Conservation (phyloP, 2,797 vertebrate species). For the Kryptopterus vitreolus region DNA sequence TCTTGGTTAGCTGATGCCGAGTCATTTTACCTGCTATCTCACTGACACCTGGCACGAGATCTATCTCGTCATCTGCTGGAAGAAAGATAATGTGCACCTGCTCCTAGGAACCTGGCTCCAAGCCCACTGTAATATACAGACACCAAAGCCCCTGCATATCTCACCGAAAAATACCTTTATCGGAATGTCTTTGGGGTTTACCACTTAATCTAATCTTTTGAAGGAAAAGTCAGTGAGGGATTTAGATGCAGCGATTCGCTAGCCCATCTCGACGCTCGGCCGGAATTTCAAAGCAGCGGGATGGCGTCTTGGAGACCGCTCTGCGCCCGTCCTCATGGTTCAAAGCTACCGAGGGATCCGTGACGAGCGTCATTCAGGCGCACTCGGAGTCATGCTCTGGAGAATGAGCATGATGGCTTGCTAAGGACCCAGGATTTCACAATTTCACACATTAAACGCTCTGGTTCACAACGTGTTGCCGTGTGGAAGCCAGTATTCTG, state of each 20-base stretch:
- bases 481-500: slow-evolving; percentile 36
- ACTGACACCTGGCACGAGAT: neutral
- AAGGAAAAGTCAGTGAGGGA: neutral
- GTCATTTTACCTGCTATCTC: slow-evolving; percentile 15
- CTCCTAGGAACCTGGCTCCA: neutral
- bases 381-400: slow-evolving; percentile 10
- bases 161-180: neutral
- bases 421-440: slow-evolving; percentile 19
- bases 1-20: neutral
- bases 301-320: slow-evolving; percentile 8
- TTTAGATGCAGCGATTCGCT: neutral
- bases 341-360: slow-evolving; percentile 16
- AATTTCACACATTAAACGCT: slow-evolving; percentile 42
- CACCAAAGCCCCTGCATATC: neutral
- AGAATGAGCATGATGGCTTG: slow-evolving; percentile 8
- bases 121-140: slow-evolving; percentile 8
- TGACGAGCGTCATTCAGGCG: slow-evolving; percentile 16
- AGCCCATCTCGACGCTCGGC: neutral
- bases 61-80: slow-evolving; percentile 20
- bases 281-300: neutral
- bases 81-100: slow-evolving; percentile 17
- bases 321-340: slow-evolving; percentile 9
- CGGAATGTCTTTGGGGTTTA: neutral
- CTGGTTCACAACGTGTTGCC: slow-evolving; percentile 1
- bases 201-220: neutral